These are phyloP conservation scores for Mormyrops boulengeri DNA, from an alignment of 2,797 vertebrate species.

Conservation along the genomic window DNA sequence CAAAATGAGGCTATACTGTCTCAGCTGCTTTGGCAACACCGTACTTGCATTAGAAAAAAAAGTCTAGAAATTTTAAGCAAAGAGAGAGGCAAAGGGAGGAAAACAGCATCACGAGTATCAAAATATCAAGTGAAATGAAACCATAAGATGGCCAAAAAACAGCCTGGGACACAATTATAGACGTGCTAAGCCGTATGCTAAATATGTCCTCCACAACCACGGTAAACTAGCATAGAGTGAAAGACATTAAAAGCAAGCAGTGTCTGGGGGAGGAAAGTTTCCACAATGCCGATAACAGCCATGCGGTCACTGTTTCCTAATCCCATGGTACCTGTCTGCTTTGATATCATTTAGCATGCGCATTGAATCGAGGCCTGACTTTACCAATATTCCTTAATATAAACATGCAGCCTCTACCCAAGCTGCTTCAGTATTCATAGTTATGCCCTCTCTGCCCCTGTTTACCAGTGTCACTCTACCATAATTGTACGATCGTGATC, in stretches of 20 bases:
- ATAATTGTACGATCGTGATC: background rate
- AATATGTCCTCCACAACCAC: background rate
- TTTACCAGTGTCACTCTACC: background rate
- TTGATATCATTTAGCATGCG: constrained; percentile 7
- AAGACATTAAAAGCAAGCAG: background rate
- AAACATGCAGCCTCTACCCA: background rate
- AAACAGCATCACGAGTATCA: background rate
- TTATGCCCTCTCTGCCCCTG: background rate
- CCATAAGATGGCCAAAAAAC: background rate
- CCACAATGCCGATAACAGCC: background rate
- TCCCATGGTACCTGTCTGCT: background rate
- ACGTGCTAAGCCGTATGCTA: background rate
- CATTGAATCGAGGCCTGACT: background rate
- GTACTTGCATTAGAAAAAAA: background rate
- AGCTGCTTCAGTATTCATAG: background rate
- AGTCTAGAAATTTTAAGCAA: background rate
- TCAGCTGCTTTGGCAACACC: background rate
- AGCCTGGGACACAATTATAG: background rate
- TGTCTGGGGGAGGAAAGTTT: background rate
- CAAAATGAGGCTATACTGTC: background rate
- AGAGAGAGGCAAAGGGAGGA: constrained; percentile 11
- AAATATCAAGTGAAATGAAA: background rate
- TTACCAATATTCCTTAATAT: background rate
- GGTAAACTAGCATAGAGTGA: background rate
- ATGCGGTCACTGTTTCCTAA: background rate